These are phyloP conservation scores for Clarias pachynema DNA, from an alignment of 2,797 vertebrate genomes.

Conservation along the genomic window DNA sequence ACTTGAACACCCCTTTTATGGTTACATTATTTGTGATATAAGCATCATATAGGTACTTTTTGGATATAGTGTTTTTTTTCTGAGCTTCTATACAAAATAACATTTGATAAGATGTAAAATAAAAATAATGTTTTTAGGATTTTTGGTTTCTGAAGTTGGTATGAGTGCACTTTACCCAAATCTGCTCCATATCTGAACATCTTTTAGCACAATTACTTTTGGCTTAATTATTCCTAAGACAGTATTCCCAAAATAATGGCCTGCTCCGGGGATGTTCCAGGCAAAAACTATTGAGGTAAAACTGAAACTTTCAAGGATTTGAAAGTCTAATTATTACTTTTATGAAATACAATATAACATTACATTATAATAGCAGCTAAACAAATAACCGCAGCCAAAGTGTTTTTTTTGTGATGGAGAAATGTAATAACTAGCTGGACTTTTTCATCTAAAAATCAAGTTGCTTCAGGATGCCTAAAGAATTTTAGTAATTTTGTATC, in stretches of 20 bases:
- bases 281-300: not conserved
- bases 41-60: not conserved
- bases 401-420: not conserved
- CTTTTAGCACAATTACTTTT: constrained; percentile 8
- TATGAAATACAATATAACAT: not conserved
- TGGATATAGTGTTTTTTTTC: not conserved
- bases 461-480: not conserved
- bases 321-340: not conserved
- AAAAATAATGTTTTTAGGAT: not conserved
- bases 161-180: not conserved
- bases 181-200: not conserved
- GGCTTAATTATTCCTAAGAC: not conserved
- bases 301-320: not conserved
- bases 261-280: not conserved
- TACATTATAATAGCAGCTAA: not conserved
- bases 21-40: not conserved
- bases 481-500: not conserved
- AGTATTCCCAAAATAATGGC: constrained; percentile 19
- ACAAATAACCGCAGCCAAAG: not conserved
- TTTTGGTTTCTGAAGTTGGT: not conserved
- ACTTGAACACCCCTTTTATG: too few relatives aligned
- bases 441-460: not conserved
- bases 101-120: not conserved
- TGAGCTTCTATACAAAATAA: not conserved
- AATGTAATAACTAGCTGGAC: not conserved